A percentile compares a stretch with the other conserved stretches of the same genome.
Conservation (phyloP, 2,888 invertebrate species). For the Protophormia terraenovae region DNA sequence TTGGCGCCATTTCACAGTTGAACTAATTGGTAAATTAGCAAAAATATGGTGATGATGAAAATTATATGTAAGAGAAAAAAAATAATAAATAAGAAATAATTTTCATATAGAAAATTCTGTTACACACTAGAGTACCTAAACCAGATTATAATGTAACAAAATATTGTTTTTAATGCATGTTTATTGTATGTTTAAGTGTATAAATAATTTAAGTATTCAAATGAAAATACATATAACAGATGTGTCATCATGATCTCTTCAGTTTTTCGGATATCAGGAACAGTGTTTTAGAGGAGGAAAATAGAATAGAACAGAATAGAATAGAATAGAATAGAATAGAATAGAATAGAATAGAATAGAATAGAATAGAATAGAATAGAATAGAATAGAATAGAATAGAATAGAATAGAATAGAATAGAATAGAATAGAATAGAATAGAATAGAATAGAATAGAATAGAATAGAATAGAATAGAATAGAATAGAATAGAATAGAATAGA, state of each 20-base stretch:
- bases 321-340: too few relatives aligned
- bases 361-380: too few relatives aligned
- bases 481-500: too few relatives aligned
- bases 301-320: background rate
- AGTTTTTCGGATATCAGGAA: background rate
- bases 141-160: background rate
- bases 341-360: too few relatives aligned
- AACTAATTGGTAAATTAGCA: constrained; percentile 69
- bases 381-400: too few relatives aligned
- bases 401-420: too few relatives aligned
- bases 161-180: constrained; percentile 50
- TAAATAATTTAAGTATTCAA: constrained; percentile 52
- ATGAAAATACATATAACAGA: constrained; percentile 62
- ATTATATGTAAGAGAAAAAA: constrained; percentile 28
- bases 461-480: too few relatives aligned
- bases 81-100: background rate
- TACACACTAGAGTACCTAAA: constrained; percentile 3
- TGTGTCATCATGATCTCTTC: constrained; percentile 34
- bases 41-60: constrained; percentile 62
- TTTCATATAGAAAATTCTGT: constrained; percentile 28
- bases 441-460: too few relatives aligned
- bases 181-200: constrained; percentile 42
- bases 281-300: background rate
- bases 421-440: too few relatives aligned
- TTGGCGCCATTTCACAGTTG: constrained; percentile 69